Percentiles rank a stretch among this genome's conserved stretches.
Evolutionary conservation across 2,888 invertebrate species (phyloP).

Genomic region (Meganola albula): DNA sequence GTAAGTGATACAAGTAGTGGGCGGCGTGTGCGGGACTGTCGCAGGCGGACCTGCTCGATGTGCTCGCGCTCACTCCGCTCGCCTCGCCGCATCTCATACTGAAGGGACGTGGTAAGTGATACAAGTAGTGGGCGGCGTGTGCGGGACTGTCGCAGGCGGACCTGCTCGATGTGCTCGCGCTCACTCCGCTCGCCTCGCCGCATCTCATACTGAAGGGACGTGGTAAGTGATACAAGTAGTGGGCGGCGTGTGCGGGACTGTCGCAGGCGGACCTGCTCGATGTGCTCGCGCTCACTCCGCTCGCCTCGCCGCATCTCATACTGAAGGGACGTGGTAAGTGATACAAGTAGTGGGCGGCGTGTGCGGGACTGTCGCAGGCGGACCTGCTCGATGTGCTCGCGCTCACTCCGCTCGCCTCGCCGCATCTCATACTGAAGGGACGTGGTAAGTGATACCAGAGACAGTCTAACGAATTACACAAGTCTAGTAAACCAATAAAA

Average conservation of each 20-base stretch:
- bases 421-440: constrained; percentile 1
- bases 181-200: constrained; percentile 90
- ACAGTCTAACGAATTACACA: too few relatives aligned
- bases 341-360: background rate
- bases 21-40: background rate
- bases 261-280: background rate
- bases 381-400: constrained; percentile 75
- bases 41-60: constrained; percentile 76
- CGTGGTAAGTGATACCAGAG: constrained; percentile 67
- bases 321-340: constrained; percentile 51
- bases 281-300: constrained; percentile 1
- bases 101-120: constrained; percentile 84
- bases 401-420: constrained; percentile 34
- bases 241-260: background rate
- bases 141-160: constrained; percentile 93
- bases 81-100: constrained; percentile 88
- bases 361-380: constrained; percentile 89
- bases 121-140: constrained; percentile 91
- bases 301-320: constrained; percentile 4
- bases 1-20: constrained; percentile 2
- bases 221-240: constrained; percentile 33
- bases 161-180: constrained; percentile 90
- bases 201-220: constrained; percentile 90
- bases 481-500: too few relatives aligned
- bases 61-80: constrained; percentile 88